Evolutionary conservation across 2,113 vertebrate species (phyloP).

Genomic region (Cephalopterus ornatus): DNA sequence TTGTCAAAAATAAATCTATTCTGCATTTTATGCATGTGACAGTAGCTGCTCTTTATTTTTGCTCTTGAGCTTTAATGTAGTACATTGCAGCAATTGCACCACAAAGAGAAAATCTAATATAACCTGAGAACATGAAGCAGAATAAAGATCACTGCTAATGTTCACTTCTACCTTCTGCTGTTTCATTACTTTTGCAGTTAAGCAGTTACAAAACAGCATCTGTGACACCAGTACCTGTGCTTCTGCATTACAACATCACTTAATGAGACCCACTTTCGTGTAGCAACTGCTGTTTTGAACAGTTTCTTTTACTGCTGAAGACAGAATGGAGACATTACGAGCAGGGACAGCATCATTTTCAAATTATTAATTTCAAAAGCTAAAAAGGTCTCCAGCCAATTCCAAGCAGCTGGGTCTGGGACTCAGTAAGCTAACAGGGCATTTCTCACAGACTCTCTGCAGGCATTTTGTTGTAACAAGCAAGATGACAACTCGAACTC

Average conservation of each 20-base stretch:
- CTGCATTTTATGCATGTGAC: constrained; percentile 8
- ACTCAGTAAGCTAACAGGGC: not conserved
- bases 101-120: constrained; percentile 53
- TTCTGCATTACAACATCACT: constrained; percentile 61
- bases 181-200: constrained; percentile 59
- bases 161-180: constrained; percentile 64
- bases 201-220: constrained; percentile 58
- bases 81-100: constrained; percentile 33
- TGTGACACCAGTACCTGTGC: constrained; percentile 54
- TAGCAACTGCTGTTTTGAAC: constrained; percentile 60
- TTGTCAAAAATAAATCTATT: constrained; percentile 25
- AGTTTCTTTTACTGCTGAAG: constrained; percentile 48
- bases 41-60: constrained; percentile 41
- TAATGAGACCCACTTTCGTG: constrained; percentile 60
- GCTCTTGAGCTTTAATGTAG: constrained; percentile 30
- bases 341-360: constrained; percentile 24
- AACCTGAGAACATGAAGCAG: constrained; percentile 30
- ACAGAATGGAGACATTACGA: constrained; percentile 32
- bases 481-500: not conserved
- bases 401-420: not conserved
- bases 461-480: not conserved
- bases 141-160: constrained; percentile 63
- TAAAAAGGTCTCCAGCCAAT: constrained; percentile 15
- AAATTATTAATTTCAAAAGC: constrained; percentile 65
- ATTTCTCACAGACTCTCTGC: not conserved